Evolutionary conservation across 2,797 vertebrate genomes (phyloP), one percentile per base, ranked within the genome.

Genomic region (Odontamblyopus rebecca): DNA sequence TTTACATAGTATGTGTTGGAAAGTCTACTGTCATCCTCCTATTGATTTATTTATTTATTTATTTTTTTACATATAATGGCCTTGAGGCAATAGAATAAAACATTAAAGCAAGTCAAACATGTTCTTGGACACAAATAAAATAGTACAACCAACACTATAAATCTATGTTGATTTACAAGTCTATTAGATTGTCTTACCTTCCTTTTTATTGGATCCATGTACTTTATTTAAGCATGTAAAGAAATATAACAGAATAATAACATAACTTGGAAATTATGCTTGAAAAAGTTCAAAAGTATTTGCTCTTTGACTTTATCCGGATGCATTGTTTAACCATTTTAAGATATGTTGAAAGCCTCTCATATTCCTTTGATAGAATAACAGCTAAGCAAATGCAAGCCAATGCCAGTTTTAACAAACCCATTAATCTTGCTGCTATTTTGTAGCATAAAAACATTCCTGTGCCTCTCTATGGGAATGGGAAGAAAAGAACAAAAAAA

Each of bases 401-500:
- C 71, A 9, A 68, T 19, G 63, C 65, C 80, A 81, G 79, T 87
- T 80, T 65, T 72, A 72, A 73, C 83, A 79, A 79, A 84, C 85
- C 77, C 87, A 90, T 89, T 89, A 84, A 87, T 90, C 85, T 84
- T 53, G 71, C 66, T 64, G 81, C 76, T 78, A 76, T 88, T 90
- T 85, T 83, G 74, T 68, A 69, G 80, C 80, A 88, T 86, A 86
- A 87, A 91, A 88, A 86, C 89, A 90, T 89, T 91, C 88, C 84
- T 86, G 65, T 0, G 75, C 78, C 79, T 82, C 86, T 84, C 87
- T 84, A 85, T 89, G 86, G 88, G 79, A 87, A 89, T 85, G 76
- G 74, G 65, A 59, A 79, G 78, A 81, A 77, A 61, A 71, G 71
- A 66, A 78, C 73, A 50, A 69, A 70, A 64, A 83, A 84, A 85